Percentiles rank a stretch among this genome's conserved stretches.
Evolutionary conservation across 1,140 invertebrate genomes (phyloP).

Genomic region (Olivierus martensii): DNA sequence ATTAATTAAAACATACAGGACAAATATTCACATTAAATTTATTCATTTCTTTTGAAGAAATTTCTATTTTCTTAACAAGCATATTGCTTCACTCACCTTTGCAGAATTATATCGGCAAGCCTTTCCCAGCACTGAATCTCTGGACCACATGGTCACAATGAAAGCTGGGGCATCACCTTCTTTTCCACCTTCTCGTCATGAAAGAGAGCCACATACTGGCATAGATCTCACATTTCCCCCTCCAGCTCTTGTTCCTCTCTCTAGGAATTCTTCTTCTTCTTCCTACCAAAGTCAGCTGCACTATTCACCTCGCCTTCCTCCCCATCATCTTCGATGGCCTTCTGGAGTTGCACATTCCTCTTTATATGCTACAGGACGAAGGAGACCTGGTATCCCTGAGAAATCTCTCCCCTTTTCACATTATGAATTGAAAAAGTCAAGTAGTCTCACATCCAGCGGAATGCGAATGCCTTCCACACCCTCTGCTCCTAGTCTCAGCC

Average conservation of each 20-base stretch:
- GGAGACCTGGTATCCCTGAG: slow-evolving; percentile 16
- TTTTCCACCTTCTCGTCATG: slow-evolving; percentile 13
- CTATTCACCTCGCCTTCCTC: slow-evolving; percentile 18
- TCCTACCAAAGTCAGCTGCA: slow-evolving; percentile 19
- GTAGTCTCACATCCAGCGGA: slow-evolving; percentile 26
- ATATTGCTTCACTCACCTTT: slow-evolving; percentile 11
- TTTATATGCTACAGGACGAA: slow-evolving; percentile 15
- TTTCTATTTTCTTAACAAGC: too few species aligned
- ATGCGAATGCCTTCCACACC: slow-evolving; percentile 16
- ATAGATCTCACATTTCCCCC: slow-evolving; percentile 16
- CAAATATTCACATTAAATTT: too few species aligned
- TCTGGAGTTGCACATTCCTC: slow-evolving; percentile 5
- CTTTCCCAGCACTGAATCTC: slow-evolving; percentile 31
- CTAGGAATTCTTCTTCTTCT: slow-evolving; percentile 17
- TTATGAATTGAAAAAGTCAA: slow-evolving; percentile 29
- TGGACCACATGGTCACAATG: slow-evolving; percentile 20
- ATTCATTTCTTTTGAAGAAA: too few species aligned
- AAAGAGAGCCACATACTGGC: slow-evolving; percentile 11
- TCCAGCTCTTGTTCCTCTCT: slow-evolving; percentile 16
- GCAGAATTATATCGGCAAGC: slow-evolving; percentile 30
- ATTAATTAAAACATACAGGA: too few species aligned
- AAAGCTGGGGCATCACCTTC: slow-evolving; percentile 14
- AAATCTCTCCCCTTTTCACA: slow-evolving; percentile 17
- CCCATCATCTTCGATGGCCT: slow-evolving; percentile 8
- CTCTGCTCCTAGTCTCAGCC: slow-evolving; percentile 14